Conservation (phyloP, 2,113 vertebrate species). For the Elaphurus davidianus region DNA sequence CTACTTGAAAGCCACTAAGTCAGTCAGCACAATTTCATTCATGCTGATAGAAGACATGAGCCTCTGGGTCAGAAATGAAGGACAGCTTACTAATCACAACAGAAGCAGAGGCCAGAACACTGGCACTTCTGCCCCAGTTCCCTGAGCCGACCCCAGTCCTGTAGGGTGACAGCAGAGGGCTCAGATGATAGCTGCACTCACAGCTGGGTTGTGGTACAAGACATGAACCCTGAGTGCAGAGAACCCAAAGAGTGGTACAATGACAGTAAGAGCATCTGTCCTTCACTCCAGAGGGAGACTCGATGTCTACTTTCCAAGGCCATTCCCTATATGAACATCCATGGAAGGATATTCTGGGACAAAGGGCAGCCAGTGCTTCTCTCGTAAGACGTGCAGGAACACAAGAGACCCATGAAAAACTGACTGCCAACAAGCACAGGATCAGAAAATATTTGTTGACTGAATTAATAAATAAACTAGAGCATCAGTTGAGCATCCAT, state of each 20-base stretch:
- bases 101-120: not conserved
- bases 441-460: not conserved
- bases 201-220: not conserved
- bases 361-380: not conserved
- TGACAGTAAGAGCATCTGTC: no score
- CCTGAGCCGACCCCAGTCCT: not conserved
- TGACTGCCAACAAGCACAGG: not conserved
- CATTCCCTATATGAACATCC: not conserved
- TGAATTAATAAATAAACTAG: not conserved
- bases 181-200: not conserved
- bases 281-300: not conserved
- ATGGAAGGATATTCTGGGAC: not conserved
- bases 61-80: not conserved
- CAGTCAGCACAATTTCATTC: not conserved
- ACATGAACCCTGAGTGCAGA: not conserved
- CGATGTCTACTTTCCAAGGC: not conserved
- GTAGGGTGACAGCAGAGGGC: not conserved
- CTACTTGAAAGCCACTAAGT: not conserved
- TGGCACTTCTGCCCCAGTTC: not conserved
- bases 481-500: not conserved
- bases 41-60: not conserved
- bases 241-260: not conserved
- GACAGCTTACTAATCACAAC: not conserved
- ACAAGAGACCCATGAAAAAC: not conserved
- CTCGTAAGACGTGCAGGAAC: not conserved